Percentiles rank a stretch among this genome's conserved stretches.
phyloP scores from a whole-genome alignment of 2,113 vertebrate genomes.

The Ahaetulla prasina region DNA sequence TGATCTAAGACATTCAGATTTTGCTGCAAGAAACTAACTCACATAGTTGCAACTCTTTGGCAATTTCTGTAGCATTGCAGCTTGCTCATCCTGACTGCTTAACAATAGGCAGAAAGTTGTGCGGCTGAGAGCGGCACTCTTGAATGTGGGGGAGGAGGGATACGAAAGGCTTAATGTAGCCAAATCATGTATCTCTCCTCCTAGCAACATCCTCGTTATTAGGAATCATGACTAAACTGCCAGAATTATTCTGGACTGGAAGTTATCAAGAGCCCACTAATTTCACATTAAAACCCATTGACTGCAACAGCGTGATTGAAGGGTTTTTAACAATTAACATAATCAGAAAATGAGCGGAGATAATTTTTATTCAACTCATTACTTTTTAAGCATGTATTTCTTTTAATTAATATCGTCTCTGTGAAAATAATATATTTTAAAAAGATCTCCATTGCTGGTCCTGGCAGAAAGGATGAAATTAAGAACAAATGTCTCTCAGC shows the following conservation, averaged over 20 bases:
- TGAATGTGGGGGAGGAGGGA: slow-evolving; percentile 55
- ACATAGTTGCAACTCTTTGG: background rate
- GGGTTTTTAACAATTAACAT: slow-evolving; percentile 99
- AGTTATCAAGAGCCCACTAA: slow-evolving; percentile 99
- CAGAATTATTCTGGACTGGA: slow-evolving; percentile 94
- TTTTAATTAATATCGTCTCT: slow-evolving; percentile 84
- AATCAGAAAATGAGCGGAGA: slow-evolving; percentile 98
- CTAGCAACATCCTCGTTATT: slow-evolving; percentile 79
- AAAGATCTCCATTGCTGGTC: slow-evolving; percentile 52
- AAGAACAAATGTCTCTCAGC: slow-evolving; percentile 49
- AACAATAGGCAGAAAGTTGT: slow-evolving; percentile 49
- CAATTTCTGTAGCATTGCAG: slow-evolving; percentile 8
- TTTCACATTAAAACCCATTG: slow-evolving; percentile 99
- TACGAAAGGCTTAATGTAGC: slow-evolving; percentile 48
- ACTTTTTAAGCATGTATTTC: slow-evolving; percentile 90
- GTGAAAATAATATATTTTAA: slow-evolving; percentile 72
- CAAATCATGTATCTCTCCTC: slow-evolving; percentile 77
- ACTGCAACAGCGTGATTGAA: slow-evolving; percentile 98
- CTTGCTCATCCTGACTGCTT: slow-evolving; percentile 5
- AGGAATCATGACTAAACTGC: slow-evolving; percentile 92
- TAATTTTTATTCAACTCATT: slow-evolving; percentile 99
- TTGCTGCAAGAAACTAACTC: background rate
- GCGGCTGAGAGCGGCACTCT: slow-evolving; percentile 45
- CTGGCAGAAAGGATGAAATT: slow-evolving; percentile 57
- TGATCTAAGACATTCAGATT: background rate